These are phyloP conservation scores for Ceriagrion tenellum DNA, from an alignment of 2,888 invertebrate genomes.

Conservation along the genomic window DNA sequence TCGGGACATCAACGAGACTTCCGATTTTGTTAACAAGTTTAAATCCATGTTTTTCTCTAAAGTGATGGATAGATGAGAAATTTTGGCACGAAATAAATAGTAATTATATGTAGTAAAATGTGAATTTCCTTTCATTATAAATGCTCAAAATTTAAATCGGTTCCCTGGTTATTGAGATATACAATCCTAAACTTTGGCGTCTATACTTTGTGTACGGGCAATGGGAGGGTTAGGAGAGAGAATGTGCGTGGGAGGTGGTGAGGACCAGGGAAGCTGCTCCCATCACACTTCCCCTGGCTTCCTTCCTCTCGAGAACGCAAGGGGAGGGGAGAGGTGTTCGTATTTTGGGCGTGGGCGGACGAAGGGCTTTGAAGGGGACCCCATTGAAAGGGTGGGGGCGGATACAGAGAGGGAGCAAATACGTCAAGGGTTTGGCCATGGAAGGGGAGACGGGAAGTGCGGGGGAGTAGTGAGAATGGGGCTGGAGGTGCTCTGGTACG, in stretches of 20 bases:
- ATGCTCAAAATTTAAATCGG: too few species aligned
- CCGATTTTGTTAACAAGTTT: too few species aligned
- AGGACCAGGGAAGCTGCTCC: conserved; percentile 58
- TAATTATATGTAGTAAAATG: too few species aligned
- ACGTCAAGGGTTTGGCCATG: not conserved
- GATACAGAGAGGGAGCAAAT: not conserved
- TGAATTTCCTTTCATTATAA: too few species aligned
- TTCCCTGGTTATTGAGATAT: too few species aligned
- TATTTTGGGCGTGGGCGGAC: conserved; percentile 51
- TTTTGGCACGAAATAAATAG: too few species aligned
- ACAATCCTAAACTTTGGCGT: too few species aligned
- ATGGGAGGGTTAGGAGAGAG: not conserved
- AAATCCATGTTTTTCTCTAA: too few species aligned
- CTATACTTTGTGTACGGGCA: too few species aligned
- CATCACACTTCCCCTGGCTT: not conserved
- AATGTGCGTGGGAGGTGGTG: not conserved
- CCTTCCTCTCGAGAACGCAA: not conserved
- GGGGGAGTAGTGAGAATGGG: not conserved
- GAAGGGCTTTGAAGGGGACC: not conserved
- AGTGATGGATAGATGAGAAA: too few species aligned
- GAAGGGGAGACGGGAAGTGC: not conserved
- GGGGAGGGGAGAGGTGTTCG: not conserved
- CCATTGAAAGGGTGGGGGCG: not conserved
- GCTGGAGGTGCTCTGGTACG: not conserved
- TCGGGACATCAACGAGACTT: too few species aligned